Evolutionary conservation across 2,113 vertebrate genomes (phyloP), one percentile per base, ranked within the genome.

Genomic region (Lampris incognitus): DNA sequence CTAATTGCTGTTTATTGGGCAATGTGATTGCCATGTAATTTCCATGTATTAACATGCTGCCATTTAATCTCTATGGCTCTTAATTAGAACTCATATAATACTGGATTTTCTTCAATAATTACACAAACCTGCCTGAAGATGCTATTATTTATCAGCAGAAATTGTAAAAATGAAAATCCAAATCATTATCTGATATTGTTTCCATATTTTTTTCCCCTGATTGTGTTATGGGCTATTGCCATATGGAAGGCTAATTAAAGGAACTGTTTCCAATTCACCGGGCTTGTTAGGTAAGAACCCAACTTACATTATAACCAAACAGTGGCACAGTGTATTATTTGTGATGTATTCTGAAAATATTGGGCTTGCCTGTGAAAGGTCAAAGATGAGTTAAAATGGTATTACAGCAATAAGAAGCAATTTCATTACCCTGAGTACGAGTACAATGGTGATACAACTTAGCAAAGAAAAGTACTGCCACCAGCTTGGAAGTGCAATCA

Each of bases 1-100:
- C 66, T 87, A 90, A 89, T 86, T 82, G 79, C 74, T 85, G 51
- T 81, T 83, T 74, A 81, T 69, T 78, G 78, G 81, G 78, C 64
- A 69, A 51, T 64, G 67, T 69, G 69, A 87, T 87, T 89, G 61
- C 70, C 38, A 55, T 76, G 66, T 79, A 66, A 86, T 88, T 88
- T 69, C 75, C 51, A 51, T 61, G 69, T 65, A 81, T 82, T 74
- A 82, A 74, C 37, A 10, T 52, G 9, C 55, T 75, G 69, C 65
- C 58, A 84, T 79, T 79, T 78, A 78, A 83, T 88, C 44, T 62
- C 7, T 71, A 68, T 74, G 83, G 56, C 75, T 84, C 64, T 80
- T 80, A 84, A 86, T 86, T 85, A 72, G 51, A 79, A 80, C 68
- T 68, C 7, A 69, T 85, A 75, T 64, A 79, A 54, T 78, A 76